Percentiles rank a stretch among this genome's conserved stretches.
Conservation (phyloP, 2,888 invertebrate species). For the Odontocolon sp. region DNA sequence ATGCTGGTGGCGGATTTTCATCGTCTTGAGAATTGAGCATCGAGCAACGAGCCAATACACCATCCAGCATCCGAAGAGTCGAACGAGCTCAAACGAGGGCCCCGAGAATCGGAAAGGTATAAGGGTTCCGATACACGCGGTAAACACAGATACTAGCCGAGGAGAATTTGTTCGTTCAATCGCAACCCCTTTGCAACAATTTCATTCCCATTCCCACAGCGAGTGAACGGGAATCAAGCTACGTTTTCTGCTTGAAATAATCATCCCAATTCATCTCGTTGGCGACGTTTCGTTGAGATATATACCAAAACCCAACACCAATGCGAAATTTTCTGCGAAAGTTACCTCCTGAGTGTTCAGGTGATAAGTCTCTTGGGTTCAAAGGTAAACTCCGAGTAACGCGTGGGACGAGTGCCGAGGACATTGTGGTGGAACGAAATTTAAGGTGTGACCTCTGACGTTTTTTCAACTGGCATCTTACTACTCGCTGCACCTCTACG, state of each 20-base stretch:
- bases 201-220: conserved; percentile 54
- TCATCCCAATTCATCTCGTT: conserved; percentile 55
- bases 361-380: conserved; percentile 54
- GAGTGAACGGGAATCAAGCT: not conserved
- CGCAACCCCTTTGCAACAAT: conserved; percentile 44
- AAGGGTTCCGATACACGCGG: conserved; percentile 41
- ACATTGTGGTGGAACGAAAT: conserved; percentile 30
- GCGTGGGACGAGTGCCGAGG: conserved; percentile 29
- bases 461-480: conserved; percentile 16
- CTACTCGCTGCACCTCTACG: not conserved
- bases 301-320: not conserved
- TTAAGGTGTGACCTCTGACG: conserved; percentile 24
- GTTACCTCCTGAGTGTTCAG: not conserved
- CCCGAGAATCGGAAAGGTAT: conserved; percentile 31
- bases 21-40: conserved; percentile 31
- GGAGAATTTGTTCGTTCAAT: conserved; percentile 31
- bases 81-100: conserved; percentile 49
- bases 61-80: too few species aligned
- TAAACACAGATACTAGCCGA: conserved; percentile 60
- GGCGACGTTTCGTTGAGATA: conserved; percentile 12
- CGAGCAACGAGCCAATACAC: conserved; percentile 41
- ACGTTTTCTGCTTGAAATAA: conserved; percentile 6
- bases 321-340: not conserved
- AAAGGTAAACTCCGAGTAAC: conserved; percentile 45
- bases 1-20: conserved; percentile 21